Conservation (phyloP, 2,113 vertebrate genomes). For the Protobothrops flavoviridis region DNA sequence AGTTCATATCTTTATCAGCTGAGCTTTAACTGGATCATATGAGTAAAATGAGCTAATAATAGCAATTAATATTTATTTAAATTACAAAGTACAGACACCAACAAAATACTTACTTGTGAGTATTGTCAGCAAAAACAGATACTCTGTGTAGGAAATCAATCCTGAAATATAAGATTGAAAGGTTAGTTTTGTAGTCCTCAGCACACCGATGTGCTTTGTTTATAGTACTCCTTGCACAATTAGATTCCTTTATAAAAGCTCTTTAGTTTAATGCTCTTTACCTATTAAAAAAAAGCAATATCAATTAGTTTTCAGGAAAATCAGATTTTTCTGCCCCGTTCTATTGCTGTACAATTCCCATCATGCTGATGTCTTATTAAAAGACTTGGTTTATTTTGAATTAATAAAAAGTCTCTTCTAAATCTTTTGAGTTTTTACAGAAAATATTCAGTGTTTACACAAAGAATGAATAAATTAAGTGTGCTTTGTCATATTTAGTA, state of each 20-base stretch:
- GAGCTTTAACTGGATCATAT: not conserved
- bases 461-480: constrained; percentile 66
- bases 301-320: constrained; percentile 30
- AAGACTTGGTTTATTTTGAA: constrained; percentile 60
- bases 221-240: constrained; percentile 1
- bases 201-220: not conserved
- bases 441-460: constrained; percentile 63
- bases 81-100: not conserved
- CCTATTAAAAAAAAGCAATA: constrained; percentile 20
- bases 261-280: not conserved
- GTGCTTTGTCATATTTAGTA: constrained; percentile 68
- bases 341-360: constrained; percentile 36
- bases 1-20: not conserved
- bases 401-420: constrained; percentile 55
- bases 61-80: not conserved
- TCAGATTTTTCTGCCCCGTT: constrained; percentile 36
- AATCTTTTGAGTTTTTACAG: constrained; percentile 54
- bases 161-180: constrained; percentile 75
- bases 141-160: constrained; percentile 96
- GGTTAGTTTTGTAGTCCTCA: constrained; percentile 2
- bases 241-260: constrained; percentile 20
- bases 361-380: constrained; percentile 46
- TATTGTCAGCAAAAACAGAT: constrained; percentile 95
- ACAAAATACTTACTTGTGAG: constrained; percentile 87
- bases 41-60: not conserved